Evolutionary conservation across 2,888 invertebrate species (phyloP).

Genomic region (Pinctada fucata): DNA sequence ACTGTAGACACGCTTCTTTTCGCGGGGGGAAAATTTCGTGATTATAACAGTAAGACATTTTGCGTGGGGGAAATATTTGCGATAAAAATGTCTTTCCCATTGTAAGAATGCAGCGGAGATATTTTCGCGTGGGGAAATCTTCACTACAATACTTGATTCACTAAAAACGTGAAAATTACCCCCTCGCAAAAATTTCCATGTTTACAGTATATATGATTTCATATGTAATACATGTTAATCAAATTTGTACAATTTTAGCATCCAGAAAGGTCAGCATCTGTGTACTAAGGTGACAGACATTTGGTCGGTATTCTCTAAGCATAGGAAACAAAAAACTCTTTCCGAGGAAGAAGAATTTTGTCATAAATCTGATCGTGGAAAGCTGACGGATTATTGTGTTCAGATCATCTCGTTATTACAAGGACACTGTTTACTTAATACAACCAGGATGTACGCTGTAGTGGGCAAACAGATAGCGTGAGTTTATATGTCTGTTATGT

Average conservation of each 20-base stretch:
- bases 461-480: slow-evolving; percentile 39
- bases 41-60: too few species aligned
- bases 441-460: slow-evolving; percentile 30
- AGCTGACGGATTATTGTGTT: slow-evolving; percentile 52
- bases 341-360: slow-evolving; percentile 26
- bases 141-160: too few species aligned
- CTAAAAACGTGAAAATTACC: too few species aligned
- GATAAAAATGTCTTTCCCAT: too few species aligned
- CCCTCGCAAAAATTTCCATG: too few species aligned
- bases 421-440: slow-evolving; percentile 57
- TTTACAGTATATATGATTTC: too few species aligned
- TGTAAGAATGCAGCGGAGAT: too few species aligned
- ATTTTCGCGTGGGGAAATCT: too few species aligned
- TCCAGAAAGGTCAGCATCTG: slow-evolving; percentile 33
- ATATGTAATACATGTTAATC: too few species aligned
- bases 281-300: slow-evolving; percentile 34
- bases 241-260: slow-evolving; percentile 10
- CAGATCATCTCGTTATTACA: slow-evolving; percentile 51
- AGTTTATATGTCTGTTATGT: background rate
- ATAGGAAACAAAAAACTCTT: slow-evolving; percentile 35
- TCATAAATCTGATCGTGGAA: slow-evolving; percentile 45
- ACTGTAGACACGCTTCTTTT: too few species aligned
- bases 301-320: slow-evolving; percentile 32
- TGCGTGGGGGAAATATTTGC: too few species aligned
- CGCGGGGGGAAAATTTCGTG: too few species aligned